Percentiles rank a stretch among this genome's conserved stretches.
phyloP scores from a whole-genome alignment of 1,140 invertebrate species.

The Drosophila melanogaster region DNA sequence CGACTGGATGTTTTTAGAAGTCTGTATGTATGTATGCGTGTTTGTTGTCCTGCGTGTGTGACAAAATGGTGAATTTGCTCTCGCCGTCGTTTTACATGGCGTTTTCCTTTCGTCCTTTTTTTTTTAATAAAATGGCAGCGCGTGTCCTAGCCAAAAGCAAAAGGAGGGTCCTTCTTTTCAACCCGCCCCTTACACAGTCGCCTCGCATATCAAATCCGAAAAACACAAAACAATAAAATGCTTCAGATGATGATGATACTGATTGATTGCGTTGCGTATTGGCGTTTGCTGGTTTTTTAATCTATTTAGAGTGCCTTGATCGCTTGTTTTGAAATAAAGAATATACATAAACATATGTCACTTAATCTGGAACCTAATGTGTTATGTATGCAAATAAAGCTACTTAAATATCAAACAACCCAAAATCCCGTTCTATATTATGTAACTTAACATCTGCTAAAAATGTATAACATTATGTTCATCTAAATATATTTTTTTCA shows the following conservation, averaged over 20 bases:
- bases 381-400: neutral
- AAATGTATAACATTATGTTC: too few species aligned
- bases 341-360: neutral
- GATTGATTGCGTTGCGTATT: conserved; percentile 33
- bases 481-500: too few species aligned
- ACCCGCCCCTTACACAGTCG: neutral
- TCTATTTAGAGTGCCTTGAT: conserved; percentile 8
- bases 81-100: conserved; percentile 67
- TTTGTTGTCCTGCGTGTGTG: conserved; percentile 43
- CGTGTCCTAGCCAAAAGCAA: conserved; percentile 32
- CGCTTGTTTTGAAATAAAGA: conserved; percentile 19
- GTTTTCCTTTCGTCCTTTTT: conserved; percentile 45
- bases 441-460: too few species aligned
- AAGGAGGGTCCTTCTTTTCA: conserved; percentile 1
- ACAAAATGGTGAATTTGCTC: conserved; percentile 79
- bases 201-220: conserved; percentile 2
- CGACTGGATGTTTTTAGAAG: conserved; percentile 49
- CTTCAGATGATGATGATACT: conserved; percentile 10
- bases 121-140: conserved; percentile 81
- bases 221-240: neutral
- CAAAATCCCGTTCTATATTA: too few species aligned
- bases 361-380: neutral
- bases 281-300: conserved; percentile 4
- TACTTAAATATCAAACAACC: too few species aligned
- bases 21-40: conserved; percentile 24